Percentiles rank a stretch among this genome's conserved stretches.
Conservation (phyloP, 1,140 invertebrate genomes). For the Drosophila azteca region DNA sequence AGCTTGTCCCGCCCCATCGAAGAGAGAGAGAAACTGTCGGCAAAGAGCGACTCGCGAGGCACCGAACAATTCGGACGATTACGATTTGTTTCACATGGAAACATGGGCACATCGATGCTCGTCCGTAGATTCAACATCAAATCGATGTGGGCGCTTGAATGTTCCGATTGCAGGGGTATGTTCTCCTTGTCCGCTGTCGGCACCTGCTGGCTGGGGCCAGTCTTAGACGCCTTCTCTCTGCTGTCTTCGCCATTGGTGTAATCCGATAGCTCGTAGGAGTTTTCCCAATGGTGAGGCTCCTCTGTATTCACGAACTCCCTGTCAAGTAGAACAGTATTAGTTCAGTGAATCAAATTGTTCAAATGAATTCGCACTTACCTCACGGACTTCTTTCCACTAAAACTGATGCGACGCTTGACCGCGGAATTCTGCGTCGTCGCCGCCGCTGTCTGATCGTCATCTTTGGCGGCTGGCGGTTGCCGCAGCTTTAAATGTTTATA, state of each 20-base stretch:
- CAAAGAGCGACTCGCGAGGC: constrained; percentile 2
- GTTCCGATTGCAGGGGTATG: background rate
- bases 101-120: constrained; percentile 58
- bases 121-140: constrained; percentile 48
- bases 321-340: too few relatives aligned
- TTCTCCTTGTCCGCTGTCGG: constrained; percentile 52
- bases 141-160: constrained; percentile 4
- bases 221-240: constrained; percentile 8
- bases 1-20: constrained; percentile 30
- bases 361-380: constrained; percentile 25
- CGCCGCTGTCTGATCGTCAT: constrained; percentile 25
- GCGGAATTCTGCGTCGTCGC: background rate
- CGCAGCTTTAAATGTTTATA: constrained; percentile 32
- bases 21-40: constrained; percentile 26
- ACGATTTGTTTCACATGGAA: constrained; percentile 39
- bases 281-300: constrained; percentile 49
- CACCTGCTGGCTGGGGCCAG: background rate
- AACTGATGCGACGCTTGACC: constrained; percentile 66
- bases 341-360: too few relatives aligned
- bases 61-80: background rate
- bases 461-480: background rate
- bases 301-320: constrained; percentile 62
- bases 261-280: constrained; percentile 69
- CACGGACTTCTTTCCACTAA: constrained; percentile 66
- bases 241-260: constrained; percentile 56